Evolutionary conservation across 2,113 vertebrate species (phyloP), one percentile per base, ranked within the genome.

Genomic region (Stegostoma tigrinum): DNA sequence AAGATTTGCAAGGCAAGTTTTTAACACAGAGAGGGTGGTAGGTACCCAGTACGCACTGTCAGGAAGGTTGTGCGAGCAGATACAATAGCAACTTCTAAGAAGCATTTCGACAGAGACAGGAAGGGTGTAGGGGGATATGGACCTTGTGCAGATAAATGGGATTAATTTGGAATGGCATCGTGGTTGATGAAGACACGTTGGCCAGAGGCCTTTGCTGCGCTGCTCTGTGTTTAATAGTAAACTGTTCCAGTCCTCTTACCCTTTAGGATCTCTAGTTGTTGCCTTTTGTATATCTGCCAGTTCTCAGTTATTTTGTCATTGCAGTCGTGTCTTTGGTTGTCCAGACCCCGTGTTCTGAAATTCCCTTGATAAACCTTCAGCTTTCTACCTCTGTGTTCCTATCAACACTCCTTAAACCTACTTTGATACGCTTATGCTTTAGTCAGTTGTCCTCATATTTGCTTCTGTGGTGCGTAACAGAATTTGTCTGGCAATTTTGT

Each of bases 331-430:
- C 52, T 55, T 90, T 3, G 5, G 27, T 10, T 55, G 14, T 19
- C 38, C 42, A 6, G 80, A 38, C 19, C 80, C 38, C 24, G 12
- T 30, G 27, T 24, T 89, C 86, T 55, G 52, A 30, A 90, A n/a
- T 61, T 34, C 30, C 55, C 48, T 90, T 27, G 30, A 3, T 64
- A 17, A 55, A 90, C 27, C 52, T 95, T 96, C 87, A 48, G 67
- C 0, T 0, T 96, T 72, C 48, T 90, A 96, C 96, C 95, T 96
- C 96, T 96, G 96, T 94, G 96, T 38, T 83, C 38, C 38, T 83
- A 5, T 45, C 19, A 38, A 42, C 3, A 0, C n/a, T 83, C 3
- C 78, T 83, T 83, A 83, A 83, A 83, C n/a, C 78, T 83, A 83
- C n/a, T 38, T 83, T 38, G 55, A 61, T 83, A 42, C 21, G 78